A percentile compares a stretch with the other conserved stretches of the same genome.
Evolutionary conservation across 1,140 invertebrate species (phyloP).

Genomic region (Drosophila tani): DNA sequence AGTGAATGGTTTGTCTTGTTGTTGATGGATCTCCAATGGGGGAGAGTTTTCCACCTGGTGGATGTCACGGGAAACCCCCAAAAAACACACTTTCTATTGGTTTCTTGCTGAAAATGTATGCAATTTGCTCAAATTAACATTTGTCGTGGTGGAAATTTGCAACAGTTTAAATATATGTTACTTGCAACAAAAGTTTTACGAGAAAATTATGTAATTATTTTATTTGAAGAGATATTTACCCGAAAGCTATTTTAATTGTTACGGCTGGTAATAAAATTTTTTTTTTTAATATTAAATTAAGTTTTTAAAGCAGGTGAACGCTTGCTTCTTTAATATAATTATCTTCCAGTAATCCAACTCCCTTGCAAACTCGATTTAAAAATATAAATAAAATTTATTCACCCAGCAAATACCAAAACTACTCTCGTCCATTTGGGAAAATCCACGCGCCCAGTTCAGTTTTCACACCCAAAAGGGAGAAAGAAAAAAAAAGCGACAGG

Average conservation of each 20-base stretch:
- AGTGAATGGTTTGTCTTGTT: constrained; percentile 26
- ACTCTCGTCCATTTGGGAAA: constrained; percentile 25
- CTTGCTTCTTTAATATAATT: not conserved
- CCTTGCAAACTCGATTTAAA: constrained; percentile 1
- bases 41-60: constrained; percentile 37
- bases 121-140: constrained; percentile 4
- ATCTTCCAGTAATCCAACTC: not conserved
- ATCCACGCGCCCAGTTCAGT: constrained; percentile 25
- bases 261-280: too few relatives aligned
- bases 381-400: not conserved
- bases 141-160: not conserved
- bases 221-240: not conserved
- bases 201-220: not conserved
- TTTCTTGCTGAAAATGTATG: not conserved
- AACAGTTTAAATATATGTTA: constrained; percentile 5
- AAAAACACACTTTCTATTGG: constrained; percentile 28
- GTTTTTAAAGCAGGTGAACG: too few relatives aligned
- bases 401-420: not conserved
- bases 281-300: not conserved
- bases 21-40: constrained; percentile 45
- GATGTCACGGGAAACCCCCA: constrained; percentile 10
- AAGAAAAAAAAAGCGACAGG: not conserved
- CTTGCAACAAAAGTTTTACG: not conserved
- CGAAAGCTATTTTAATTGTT: not conserved
- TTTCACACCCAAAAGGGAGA: constrained; percentile 27